These are phyloP conservation scores for Dreissena rostriformis DNA, from an alignment of 1,140 invertebrate genomes.

Conservation along the genomic window DNA sequence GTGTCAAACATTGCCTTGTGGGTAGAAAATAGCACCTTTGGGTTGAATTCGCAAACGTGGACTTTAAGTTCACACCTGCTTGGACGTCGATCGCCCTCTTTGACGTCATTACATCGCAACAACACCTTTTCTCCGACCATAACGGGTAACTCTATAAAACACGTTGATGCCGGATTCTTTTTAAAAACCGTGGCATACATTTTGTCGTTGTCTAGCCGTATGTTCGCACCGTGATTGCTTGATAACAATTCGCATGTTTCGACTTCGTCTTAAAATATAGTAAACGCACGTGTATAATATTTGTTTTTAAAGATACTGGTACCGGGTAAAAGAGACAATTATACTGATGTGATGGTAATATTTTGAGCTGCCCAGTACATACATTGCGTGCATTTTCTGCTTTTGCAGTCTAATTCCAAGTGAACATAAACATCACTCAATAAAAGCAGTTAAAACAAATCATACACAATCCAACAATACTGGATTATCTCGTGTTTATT, in stretches of 20 bases:
- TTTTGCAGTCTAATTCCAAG: too few relatives aligned
- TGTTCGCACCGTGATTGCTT: conserved; percentile 24
- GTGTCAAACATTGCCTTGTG: conserved; percentile 16
- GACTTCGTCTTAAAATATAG: conserved; percentile 2
- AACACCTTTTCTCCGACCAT: background rate
- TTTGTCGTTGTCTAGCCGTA: conserved; percentile 13
- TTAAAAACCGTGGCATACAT: background rate
- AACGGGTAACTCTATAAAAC: background rate
- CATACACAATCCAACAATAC: too few relatives aligned
- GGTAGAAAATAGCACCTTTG: background rate
- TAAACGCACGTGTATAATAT: too few relatives aligned
- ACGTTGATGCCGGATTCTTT: conserved; percentile 6
- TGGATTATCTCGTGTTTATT: too few relatives aligned
- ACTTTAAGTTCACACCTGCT: conserved; percentile 9
- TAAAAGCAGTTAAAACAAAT: too few relatives aligned
- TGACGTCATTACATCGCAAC: conserved; percentile 1
- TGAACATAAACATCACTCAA: too few relatives aligned
- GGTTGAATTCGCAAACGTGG: conserved; percentile 14
- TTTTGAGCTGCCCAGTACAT: too few relatives aligned
- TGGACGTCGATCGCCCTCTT: conserved; percentile 3
- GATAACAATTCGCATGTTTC: conserved; percentile 3
- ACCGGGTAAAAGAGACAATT: too few relatives aligned
- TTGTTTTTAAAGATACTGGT: too few relatives aligned
- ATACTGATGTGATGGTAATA: too few relatives aligned
- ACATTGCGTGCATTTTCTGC: too few relatives aligned